Percentiles rank a stretch among this genome's conserved stretches.
These are phyloP conservation scores for Aphelinus atriplicis DNA, from an alignment of 1,140 invertebrate genomes.

Conservation along the genomic window DNA sequence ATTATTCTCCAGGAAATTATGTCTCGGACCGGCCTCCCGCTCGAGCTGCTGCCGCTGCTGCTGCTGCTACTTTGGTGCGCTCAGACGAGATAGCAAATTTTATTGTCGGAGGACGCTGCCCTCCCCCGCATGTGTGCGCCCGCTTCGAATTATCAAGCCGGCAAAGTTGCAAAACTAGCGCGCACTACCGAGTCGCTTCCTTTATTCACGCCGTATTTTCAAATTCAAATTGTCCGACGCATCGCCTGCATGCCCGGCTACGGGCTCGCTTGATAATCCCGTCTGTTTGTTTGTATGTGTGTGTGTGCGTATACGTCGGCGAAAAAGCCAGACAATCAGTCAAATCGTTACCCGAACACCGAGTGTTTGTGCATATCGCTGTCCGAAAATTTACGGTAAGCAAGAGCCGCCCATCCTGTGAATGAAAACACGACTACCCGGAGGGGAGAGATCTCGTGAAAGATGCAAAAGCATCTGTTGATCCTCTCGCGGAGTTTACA, in stretches of 20 bases:
- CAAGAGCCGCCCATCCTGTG: too few species aligned
- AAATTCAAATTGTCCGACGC: constrained; percentile 40
- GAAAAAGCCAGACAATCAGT: too few species aligned
- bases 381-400: too few species aligned
- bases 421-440: too few species aligned
- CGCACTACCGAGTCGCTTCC: not conserved
- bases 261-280: too few species aligned
- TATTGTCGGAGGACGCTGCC: constrained; percentile 28
- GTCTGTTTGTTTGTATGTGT: too few species aligned
- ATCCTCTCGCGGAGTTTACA: too few species aligned
- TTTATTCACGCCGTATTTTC: constrained; percentile 39
- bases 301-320: too few species aligned
- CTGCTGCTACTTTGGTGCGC: not conserved
- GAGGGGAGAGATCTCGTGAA: too few species aligned
- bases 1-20: constrained; percentile 42
- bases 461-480: too few species aligned
- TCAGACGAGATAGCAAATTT: constrained; percentile 29
- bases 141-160: constrained; percentile 25
- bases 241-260: constrained; percentile 16
- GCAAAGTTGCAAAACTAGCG: constrained; percentile 35
- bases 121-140: not conserved
- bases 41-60: not conserved
- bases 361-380: too few species aligned
- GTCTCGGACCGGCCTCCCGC: constrained; percentile 18
- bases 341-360: too few species aligned